phyloP scores from a whole-genome alignment of 1,140 invertebrate genomes.

The Drosophila gunungcola region DNA sequence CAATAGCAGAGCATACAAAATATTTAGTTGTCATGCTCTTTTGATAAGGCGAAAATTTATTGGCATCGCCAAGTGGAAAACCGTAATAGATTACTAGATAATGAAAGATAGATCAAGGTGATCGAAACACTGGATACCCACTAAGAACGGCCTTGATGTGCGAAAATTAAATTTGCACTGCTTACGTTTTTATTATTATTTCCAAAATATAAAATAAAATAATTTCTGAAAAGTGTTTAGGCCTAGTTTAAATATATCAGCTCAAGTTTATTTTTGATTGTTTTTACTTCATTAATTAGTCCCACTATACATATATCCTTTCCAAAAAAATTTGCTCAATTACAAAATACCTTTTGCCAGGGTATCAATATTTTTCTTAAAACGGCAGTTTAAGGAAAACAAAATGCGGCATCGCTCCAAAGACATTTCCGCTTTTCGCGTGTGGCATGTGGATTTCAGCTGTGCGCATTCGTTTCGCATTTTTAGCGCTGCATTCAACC shows the following conservation, averaged over 20 bases:
- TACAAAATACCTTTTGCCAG: neutral
- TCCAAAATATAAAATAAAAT: no score
- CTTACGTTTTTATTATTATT: no score
- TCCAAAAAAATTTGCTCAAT: neutral
- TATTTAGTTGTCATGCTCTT: slow-evolving; percentile 27
- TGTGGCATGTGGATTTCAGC: slow-evolving; percentile 59
- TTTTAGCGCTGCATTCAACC: slow-evolving; percentile 46
- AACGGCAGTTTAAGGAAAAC: slow-evolving; percentile 57
- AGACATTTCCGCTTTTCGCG: slow-evolving; percentile 77
- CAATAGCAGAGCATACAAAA: slow-evolving; percentile 33
- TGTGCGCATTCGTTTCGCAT: slow-evolving; percentile 55
- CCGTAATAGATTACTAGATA: slow-evolving; percentile 19
- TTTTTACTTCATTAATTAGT: no score
- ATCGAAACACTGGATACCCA: neutral
- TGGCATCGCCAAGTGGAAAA: slow-evolving; percentile 20
- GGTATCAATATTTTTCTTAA: slow-evolving; percentile 35
- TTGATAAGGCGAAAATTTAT: slow-evolving; percentile 49
- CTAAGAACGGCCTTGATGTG: neutral
- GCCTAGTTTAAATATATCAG: no score
- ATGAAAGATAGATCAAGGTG: neutral
- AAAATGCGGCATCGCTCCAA: slow-evolving; percentile 52
- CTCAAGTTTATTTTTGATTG: no score
- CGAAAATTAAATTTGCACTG: neutral
- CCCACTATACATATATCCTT: no score
- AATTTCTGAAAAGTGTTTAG: no score